A percentile compares a stretch with the other conserved stretches of the same genome.
Conservation (phyloP, 1,140 invertebrate species). For the Prorops nasuta region DNA sequence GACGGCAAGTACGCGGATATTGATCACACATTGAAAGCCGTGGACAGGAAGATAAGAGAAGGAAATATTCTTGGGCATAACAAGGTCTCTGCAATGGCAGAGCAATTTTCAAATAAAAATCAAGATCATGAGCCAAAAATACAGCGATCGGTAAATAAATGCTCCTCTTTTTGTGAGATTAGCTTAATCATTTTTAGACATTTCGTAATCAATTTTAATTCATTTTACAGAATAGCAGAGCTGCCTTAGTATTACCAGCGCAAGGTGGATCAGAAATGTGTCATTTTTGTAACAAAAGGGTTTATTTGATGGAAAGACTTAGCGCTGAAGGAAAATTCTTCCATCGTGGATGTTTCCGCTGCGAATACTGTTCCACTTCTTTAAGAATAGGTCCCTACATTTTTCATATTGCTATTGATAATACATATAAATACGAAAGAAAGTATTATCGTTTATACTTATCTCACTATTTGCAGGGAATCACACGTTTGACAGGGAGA, state of each 20-base stretch:
- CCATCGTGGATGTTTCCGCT: constrained; percentile 80
- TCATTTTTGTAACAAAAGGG: constrained; percentile 83
- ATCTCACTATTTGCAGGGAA: constrained; percentile 53
- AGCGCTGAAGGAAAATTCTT: constrained; percentile 84
- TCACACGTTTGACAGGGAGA: constrained; percentile 75
- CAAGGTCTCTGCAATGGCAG: constrained; percentile 85
- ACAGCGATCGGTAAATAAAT: constrained; percentile 64
- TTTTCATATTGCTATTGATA: not conserved
- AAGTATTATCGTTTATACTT: constrained; percentile 1
- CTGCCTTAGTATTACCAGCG: constrained; percentile 60
- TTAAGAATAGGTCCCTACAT: constrained; percentile 71
- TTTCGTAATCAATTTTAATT: too few relatives aligned
- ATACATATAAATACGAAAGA: constrained; percentile 1
- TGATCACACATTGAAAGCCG: constrained; percentile 75
- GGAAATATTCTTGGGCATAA: constrained; percentile 74
- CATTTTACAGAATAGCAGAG: constrained; percentile 59
- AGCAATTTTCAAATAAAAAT: constrained; percentile 70
- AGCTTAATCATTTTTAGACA: too few relatives aligned
- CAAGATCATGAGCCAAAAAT: constrained; percentile 59
- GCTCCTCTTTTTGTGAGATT: too few relatives aligned
- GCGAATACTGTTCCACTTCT: constrained; percentile 71
- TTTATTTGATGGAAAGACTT: constrained; percentile 85
- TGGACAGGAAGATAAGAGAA: constrained; percentile 80
- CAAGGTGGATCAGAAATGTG: constrained; percentile 75
- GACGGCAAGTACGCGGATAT: constrained; percentile 70